phyloP scores from a whole-genome alignment of 2,797 vertebrate species.

The Pelodytes ibericus region DNA sequence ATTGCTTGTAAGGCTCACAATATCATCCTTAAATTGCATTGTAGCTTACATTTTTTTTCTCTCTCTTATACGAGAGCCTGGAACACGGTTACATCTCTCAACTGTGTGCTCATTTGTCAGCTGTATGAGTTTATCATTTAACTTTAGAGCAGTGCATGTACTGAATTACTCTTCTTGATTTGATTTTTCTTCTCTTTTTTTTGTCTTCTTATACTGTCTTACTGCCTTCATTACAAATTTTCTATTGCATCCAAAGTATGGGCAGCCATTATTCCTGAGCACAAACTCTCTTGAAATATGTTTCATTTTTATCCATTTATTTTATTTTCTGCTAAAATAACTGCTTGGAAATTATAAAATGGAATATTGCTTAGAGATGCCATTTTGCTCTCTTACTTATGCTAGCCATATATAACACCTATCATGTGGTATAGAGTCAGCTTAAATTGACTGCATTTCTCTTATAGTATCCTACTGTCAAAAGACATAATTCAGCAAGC shows the following conservation, averaged over 20 bases:
- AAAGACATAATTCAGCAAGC: slow-evolving; percentile 31
- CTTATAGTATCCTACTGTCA: slow-evolving; percentile 17
- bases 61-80: slow-evolving; percentile 48
- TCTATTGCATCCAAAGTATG: slow-evolving; percentile 38
- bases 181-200: slow-evolving; percentile 8
- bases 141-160: slow-evolving; percentile 45
- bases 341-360: slow-evolving; percentile 21
- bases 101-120: slow-evolving; percentile 48
- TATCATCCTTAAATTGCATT: slow-evolving; percentile 56
- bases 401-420: slow-evolving; percentile 12
- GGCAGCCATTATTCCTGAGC: slow-evolving; percentile 9
- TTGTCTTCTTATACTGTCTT: slow-evolving; percentile 22
- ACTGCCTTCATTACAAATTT: slow-evolving; percentile 38
- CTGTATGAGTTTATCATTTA: slow-evolving; percentile 51
- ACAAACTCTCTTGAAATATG: slow-evolving; percentile 14
- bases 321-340: slow-evolving; percentile 29
- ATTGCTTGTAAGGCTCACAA: slow-evolving; percentile 55
- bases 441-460: slow-evolving; percentile 13
- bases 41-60: slow-evolving; percentile 52
- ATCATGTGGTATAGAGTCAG: slow-evolving; percentile 22
- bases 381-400: slow-evolving; percentile 31
- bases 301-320: slow-evolving; percentile 14
- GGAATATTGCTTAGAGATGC: slow-evolving; percentile 9
- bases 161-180: slow-evolving; percentile 28
- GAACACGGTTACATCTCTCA: slow-evolving; percentile 46